Evolutionary conservation across 2,888 invertebrate species (phyloP).

Genomic region (Copidosoma aretas): DNA sequence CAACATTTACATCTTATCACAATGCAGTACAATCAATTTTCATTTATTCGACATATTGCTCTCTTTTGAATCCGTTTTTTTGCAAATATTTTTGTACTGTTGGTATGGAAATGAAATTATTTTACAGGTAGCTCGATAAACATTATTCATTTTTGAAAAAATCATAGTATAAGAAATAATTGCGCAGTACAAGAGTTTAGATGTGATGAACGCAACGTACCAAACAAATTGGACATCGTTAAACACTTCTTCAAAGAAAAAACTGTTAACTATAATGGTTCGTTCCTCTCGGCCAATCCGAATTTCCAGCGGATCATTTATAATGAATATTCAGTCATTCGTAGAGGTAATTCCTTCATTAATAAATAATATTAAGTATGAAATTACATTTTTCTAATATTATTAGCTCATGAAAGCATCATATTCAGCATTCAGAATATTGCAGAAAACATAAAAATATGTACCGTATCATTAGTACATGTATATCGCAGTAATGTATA

Average conservation of each 20-base stretch:
- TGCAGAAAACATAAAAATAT: conserved; percentile 20
- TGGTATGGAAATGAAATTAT: conserved; percentile 38
- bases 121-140: conserved; percentile 18
- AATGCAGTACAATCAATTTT: conserved; percentile 12
- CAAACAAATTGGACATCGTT: conserved; percentile 28
- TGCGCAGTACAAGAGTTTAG: conserved; percentile 31
- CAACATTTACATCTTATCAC: conserved; percentile 33
- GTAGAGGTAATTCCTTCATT: conserved; percentile 34
- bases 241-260: conserved; percentile 10
- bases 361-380: not conserved
- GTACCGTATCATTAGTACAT: no score
- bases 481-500: no score
- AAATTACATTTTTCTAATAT: conserved; percentile 1
- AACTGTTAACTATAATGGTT: conserved; percentile 28
- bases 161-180: no score
- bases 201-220: conserved; percentile 22
- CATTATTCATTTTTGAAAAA: no score
- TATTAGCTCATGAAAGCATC: conserved; percentile 32
- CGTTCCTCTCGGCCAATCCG: conserved; percentile 21
- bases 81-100: conserved; percentile 36
- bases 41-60: conserved; percentile 16
- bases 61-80: conserved; percentile 15
- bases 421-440: conserved; percentile 22
- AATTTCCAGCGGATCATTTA: conserved; percentile 21
- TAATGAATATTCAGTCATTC: conserved; percentile 37